phyloP scores from a whole-genome alignment of 92 coral and sea anemone species.

The Phymanthus crucifer region DNA sequence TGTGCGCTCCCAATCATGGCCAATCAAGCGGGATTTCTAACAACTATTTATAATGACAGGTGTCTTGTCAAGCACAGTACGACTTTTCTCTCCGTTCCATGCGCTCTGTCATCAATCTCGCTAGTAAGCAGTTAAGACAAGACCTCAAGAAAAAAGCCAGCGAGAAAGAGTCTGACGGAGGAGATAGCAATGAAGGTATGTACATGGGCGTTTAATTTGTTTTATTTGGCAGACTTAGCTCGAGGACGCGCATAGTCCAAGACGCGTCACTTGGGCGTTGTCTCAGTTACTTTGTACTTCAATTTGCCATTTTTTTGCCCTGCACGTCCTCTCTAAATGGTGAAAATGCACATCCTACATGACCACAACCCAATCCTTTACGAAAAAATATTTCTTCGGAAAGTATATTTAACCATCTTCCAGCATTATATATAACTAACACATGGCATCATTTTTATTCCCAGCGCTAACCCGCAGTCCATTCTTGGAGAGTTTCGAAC shows the following conservation, averaged over 20 bases:
- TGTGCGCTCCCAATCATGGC: too few species aligned
- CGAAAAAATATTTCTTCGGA: too few species aligned
- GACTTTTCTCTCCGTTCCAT: constrained; percentile 77
- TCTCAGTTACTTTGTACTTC: too few species aligned
- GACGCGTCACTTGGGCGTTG: too few species aligned
- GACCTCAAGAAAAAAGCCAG: constrained; percentile 51
- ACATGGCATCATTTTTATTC: background rate
- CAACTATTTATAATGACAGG: constrained; percentile 24
- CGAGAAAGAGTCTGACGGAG: constrained; percentile 29
- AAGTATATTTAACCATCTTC: background rate
- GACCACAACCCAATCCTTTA: too few species aligned
- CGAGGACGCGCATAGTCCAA: too few species aligned
- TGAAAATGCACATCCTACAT: too few species aligned
- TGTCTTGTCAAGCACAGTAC: constrained; percentile 68
- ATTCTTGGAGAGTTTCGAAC: constrained; percentile 83
- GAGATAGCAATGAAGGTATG: constrained; percentile 14
- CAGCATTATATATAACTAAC: background rate
- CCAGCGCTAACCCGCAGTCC: constrained; percentile 58
- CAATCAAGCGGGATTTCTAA: too few species aligned
- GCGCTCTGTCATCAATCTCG: constrained; percentile 68
- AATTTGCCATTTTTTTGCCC: too few species aligned
- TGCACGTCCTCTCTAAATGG: too few species aligned
- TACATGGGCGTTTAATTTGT: background rate
- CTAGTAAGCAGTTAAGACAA: constrained; percentile 67
- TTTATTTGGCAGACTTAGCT: too few species aligned